phyloP scores from a whole-genome alignment of 2,888 invertebrate species.

The Ischnus inquisitorius region DNA sequence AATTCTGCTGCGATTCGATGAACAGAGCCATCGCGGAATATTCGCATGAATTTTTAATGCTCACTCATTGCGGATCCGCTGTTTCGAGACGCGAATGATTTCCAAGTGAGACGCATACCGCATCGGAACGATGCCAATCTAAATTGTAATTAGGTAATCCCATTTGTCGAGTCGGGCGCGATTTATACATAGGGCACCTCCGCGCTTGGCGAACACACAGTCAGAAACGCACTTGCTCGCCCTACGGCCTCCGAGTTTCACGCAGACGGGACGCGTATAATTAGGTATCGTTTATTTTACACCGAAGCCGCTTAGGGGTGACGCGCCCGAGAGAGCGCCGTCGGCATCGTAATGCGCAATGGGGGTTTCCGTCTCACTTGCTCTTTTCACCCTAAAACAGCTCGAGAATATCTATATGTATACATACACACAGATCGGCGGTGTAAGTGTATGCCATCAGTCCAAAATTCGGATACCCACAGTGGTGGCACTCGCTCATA shows the following conservation, averaged over 20 bases:
- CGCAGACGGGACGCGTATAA: conserved; percentile 80
- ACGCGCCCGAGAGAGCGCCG: conserved; percentile 52
- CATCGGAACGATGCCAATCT: conserved; percentile 74
- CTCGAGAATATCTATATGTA: not conserved
- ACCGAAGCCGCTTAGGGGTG: conserved; percentile 78
- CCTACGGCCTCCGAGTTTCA: conserved; percentile 68
- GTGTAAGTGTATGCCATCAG: not conserved
- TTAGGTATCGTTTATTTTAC: conserved; percentile 85
- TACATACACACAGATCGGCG: not conserved
- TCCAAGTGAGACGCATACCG: conserved; percentile 9
- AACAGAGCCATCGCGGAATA: conserved; percentile 11
- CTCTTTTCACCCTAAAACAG: conserved; percentile 52
- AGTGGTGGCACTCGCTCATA: conserved; percentile 81
- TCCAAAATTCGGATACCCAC: conserved; percentile 64
- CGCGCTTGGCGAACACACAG: conserved; percentile 53
- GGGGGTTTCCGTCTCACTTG: conserved; percentile 56
- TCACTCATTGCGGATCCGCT: not conserved
- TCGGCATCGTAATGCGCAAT: conserved; percentile 66
- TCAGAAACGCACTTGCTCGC: conserved; percentile 77
- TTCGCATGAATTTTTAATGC: conserved; percentile 2
- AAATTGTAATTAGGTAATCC: conserved; percentile 81
- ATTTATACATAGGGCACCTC: conserved; percentile 70
- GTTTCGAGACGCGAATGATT: conserved; percentile 35
- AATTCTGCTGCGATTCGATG: not conserved
- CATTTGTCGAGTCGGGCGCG: conserved; percentile 71